Conservation (phyloP, 2,113 vertebrate species). For the Erpornis zantholeuca region DNA sequence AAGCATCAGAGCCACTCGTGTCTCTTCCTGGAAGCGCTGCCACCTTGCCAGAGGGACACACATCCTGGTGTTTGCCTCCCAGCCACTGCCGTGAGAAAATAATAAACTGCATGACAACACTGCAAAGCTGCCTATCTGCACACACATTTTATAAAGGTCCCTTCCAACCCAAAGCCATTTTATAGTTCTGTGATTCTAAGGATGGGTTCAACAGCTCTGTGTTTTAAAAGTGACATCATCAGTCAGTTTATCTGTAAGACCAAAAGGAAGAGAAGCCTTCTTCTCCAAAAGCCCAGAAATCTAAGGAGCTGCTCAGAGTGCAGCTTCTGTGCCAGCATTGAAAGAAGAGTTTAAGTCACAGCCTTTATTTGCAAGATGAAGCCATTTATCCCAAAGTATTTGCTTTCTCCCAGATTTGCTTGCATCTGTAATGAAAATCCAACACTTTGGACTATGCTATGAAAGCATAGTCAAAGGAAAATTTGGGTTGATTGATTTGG, state of each 20-base stretch:
- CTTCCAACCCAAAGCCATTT: neutral
- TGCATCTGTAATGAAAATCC: neutral
- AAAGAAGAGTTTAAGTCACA: neutral
- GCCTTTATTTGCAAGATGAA: neutral
- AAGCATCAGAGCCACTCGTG: neutral
- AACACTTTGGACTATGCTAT: no score
- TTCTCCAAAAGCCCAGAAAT: neutral
- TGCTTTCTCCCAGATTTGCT: neutral
- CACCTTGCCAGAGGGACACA: neutral
- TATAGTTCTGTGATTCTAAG: neutral
- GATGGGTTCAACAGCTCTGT: neutral
- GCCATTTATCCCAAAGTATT: neutral
- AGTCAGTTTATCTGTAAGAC: neutral
- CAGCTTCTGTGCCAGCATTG: neutral
- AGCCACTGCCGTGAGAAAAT: neutral
- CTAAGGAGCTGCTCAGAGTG: neutral
- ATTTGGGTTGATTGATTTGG: neutral
- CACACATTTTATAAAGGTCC: rapidly evolving
- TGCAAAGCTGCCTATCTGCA: neutral
- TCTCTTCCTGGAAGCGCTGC: neutral
- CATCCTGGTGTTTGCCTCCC: neutral
- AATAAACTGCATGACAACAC: neutral
- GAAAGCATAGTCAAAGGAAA: neutral
- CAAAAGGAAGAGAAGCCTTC: neutral
- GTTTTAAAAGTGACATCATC: neutral